These are phyloP conservation scores for Nycticorax nycticorax DNA, from an alignment of 2,113 vertebrate genomes.

Conservation along the genomic window DNA sequence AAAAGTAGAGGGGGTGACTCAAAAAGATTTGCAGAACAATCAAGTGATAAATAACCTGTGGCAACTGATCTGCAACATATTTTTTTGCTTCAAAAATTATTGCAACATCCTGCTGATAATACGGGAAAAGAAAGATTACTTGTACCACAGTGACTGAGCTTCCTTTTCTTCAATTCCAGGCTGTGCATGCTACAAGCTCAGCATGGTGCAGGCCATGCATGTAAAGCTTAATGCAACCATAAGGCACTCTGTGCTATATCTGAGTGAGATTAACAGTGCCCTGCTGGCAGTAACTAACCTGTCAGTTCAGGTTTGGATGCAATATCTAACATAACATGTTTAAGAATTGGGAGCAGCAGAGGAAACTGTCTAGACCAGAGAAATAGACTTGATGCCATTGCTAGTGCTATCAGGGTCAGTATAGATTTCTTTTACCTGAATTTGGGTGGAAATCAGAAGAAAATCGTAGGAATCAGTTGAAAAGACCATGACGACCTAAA, in stretches of 20 bases:
- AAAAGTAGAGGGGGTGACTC: background rate
- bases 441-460: background rate
- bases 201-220: accelerated
- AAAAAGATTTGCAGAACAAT: background rate
- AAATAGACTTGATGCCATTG: background rate
- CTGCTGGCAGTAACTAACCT: background rate
- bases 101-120: background rate
- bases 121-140: background rate
- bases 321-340: background rate
- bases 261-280: background rate
- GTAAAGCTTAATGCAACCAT: background rate
- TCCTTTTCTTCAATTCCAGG: background rate
- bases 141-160: background rate
- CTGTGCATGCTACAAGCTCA: background rate
- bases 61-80: background rate
- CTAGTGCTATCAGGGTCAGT: background rate
- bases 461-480: background rate
- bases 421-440: background rate
- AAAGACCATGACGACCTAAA: background rate
- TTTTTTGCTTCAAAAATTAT: background rate
- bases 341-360: background rate
- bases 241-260: background rate
- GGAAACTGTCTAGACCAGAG: background rate
- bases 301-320: background rate
- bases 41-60: background rate